Conservation (phyloP, 2,113 vertebrate species). For the Scortum barcoo region DNA sequence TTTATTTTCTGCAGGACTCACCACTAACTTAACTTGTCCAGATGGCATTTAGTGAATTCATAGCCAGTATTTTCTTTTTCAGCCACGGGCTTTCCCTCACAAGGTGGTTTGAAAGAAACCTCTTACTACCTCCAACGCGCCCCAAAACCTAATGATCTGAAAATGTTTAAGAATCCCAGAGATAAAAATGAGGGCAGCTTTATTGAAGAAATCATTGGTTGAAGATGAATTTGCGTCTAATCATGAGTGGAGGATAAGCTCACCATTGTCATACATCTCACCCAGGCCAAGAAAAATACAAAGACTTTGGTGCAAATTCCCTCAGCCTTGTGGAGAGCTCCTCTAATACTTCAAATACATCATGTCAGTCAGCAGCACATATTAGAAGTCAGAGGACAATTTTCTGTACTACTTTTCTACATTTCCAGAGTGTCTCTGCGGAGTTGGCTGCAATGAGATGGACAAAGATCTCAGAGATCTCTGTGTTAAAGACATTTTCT, state of each 20-base stretch:
- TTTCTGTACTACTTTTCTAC: neutral
- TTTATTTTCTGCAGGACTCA: conserved; percentile 17
- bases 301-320: neutral
- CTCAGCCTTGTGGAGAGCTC: conserved; percentile 8
- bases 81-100: neutral
- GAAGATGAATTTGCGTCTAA: conserved; percentile 27
- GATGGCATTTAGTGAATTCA: conserved; percentile 33
- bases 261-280: conserved; percentile 9
- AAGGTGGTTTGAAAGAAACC: neutral
- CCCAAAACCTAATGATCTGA: neutral
- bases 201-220: conserved; percentile 16
- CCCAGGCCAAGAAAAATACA: neutral
- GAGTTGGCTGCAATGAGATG: neutral
- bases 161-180: conserved; percentile 11
- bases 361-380: conserved; percentile 6
- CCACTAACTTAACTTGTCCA: conserved; percentile 24
- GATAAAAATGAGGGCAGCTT: conserved; percentile 13
- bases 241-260: conserved; percentile 11
- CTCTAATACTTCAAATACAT: conserved; percentile 21
- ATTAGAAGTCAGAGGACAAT: neutral
- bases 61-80: conserved; percentile 22
- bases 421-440: neutral
- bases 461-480: conserved; percentile 10
- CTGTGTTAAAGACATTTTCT: neutral
- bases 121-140: too few relatives aligned